Evolutionary conservation across 2,113 vertebrate species (phyloP).

Genomic region (Atrichornis clamosus): DNA sequence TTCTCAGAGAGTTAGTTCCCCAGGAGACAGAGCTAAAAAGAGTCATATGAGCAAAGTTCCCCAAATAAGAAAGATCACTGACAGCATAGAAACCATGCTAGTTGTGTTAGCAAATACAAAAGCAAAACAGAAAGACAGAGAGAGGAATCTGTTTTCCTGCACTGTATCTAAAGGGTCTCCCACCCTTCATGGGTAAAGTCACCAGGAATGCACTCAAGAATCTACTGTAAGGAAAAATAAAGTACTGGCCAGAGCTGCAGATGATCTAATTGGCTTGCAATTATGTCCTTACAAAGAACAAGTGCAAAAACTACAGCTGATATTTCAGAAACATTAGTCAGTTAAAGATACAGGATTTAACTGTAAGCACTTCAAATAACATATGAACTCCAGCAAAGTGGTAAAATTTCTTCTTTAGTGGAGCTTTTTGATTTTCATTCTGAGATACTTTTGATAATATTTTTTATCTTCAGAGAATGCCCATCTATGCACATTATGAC

Average conservation of each 20-base stretch:
- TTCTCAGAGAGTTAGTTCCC: neutral
- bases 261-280: conserved; percentile 14
- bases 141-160: neutral
- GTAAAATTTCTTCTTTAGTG: neutral
- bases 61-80: neutral
- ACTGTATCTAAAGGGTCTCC: neutral
- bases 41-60: neutral
- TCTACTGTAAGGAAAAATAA: neutral
- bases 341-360: neutral
- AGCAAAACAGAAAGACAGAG: neutral
- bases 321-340: neutral
- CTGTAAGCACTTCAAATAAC: neutral
- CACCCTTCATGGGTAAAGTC: neutral
- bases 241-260: neutral
- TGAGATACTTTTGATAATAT: neutral
- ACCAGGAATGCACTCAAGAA: neutral
- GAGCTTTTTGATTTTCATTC: neutral
- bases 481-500: conserved; percentile 41
- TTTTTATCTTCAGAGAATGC: conserved; percentile 42
- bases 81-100: neutral
- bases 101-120: neutral
- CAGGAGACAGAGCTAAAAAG: neutral
- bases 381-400: neutral
- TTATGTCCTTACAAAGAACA: conserved; percentile 3
- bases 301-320: neutral